These are phyloP conservation scores for Falco naumanni DNA, from an alignment of 2,797 vertebrate species.

Conservation along the genomic window DNA sequence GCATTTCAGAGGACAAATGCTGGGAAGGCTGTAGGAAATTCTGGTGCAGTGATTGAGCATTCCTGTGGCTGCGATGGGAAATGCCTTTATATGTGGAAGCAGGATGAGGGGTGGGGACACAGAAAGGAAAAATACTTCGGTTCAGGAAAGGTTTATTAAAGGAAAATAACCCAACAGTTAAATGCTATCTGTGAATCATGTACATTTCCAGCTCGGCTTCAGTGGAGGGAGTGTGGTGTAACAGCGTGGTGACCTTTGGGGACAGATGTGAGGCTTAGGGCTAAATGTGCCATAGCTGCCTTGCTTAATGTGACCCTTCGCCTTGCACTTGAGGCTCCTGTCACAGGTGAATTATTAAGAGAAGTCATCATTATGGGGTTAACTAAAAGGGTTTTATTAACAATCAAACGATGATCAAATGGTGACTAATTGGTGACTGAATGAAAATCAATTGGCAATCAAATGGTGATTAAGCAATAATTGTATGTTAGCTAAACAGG, in stretches of 20 bases:
- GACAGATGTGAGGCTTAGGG: not conserved
- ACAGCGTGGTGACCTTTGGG: not conserved
- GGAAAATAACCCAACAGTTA: constrained; percentile 5
- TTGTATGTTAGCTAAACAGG: not conserved
- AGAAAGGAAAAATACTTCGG: constrained; percentile 17
- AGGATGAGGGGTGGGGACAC: not conserved
- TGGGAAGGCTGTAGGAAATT: constrained; percentile 16
- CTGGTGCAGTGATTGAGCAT: not conserved
- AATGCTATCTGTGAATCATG: constrained; percentile 1
- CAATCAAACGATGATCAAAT: not conserved
- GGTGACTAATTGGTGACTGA: not conserved
- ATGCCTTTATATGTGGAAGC: not conserved
- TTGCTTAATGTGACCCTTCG: not conserved
- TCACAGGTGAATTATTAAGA: not conserved
- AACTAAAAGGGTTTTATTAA: not conserved
- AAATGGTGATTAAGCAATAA: not conserved
- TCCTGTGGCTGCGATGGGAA: constrained; percentile 34
- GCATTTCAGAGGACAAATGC: not conserved
- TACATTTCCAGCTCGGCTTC: not conserved
- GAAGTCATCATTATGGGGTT: not conserved
- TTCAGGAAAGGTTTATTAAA: constrained; percentile 48
- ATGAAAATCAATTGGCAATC: not conserved
- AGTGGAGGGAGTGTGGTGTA: not conserved
- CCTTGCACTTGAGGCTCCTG: not conserved
- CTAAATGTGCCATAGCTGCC: not conserved